Evolutionary conservation across 2,113 vertebrate genomes (phyloP), one percentile per base, ranked within the genome.

Genomic region (Lophochroa leadbeateri): DNA sequence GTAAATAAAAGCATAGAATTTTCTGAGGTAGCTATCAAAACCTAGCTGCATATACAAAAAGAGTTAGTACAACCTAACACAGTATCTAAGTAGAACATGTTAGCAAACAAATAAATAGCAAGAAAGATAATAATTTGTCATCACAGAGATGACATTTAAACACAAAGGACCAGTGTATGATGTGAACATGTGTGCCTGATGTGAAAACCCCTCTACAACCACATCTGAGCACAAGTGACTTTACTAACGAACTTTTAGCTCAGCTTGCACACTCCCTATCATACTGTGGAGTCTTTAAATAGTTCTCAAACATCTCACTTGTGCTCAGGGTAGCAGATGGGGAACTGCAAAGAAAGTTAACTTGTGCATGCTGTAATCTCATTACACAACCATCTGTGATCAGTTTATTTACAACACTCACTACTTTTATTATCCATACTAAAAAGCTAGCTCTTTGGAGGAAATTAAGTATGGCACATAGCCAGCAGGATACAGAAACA

Each of bases 291-390:
- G 31, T 55, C 90, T 86, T 88, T 75, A 90, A 94, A 95, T 84
- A 92, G 83, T 21, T 82, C 60, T 86, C 28, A 5, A 78, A 60
- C n/a, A 83, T 35, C 65, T 81, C 64, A 18, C 65, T 89, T 86
- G 64, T n/a, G 37, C 80, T 95, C 35, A 44, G 37, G 8, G 49
- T 21, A 90, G 89, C 95, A 94, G 92, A 92, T 95, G 83, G 94
- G 31, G 24, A 94, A 75, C 69, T 78, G 80, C 82, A 93, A 92
- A 88, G 82, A 76, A 97, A 96, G 86, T 92, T 92, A 78, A 86
- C 86, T 92, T 78, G 52, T 5, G 9, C 61, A 60, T 55, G 29
- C 80, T 75, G 35, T 69, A 81, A 83, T 84, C 77, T 82, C 74
- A 76, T 76, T 85, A 82, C 58, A 87, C 77, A 84, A 57, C 92